Base-by-base conservation (phyloP, 2,888 invertebrate species). In the Pantelozetes paolii region DNA sequence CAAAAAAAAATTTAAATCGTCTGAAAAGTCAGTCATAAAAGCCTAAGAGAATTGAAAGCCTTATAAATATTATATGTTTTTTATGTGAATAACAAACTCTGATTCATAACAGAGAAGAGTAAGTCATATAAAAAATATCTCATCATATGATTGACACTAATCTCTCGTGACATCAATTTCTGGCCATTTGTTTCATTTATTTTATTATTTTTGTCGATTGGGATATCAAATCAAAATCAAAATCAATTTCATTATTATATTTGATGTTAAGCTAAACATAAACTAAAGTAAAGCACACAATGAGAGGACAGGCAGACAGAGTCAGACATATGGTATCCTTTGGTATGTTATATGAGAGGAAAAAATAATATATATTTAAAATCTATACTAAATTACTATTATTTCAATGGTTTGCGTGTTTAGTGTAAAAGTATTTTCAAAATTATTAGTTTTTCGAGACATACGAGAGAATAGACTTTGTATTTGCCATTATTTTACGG, bases 181-280 rank as follows among this genome's bases (percentile, higher is more conserved):
- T 45, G 11, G 45, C 15, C 11, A 45, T 45, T 45, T 45, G 45
- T 45, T 45, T 45, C 11, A 45, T 45, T 45, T 45, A 15, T 45
- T 45, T 45, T 45, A 45, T 45, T 45, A 45, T 45, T 45, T 45
- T 45, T 45, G 45, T 45, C 45, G 15, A 45, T 45, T 45, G 45
- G 45, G 45, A 36, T 6, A 45, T 45, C 11, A 45, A 45, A 45
- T 45, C 45, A 45, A 45, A 45, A 45, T 18, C 15, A 45, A 45
- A 36, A 11, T 8, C 6, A 36, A 36, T 36, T 45, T 45, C 45
- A 45, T 13, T 6, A 45, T 45, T 15, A 11, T 15, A 45, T 36
- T 36, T 36, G 36, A 36, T 6, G 45, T 15, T 15, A 45, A 45
- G 11, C 6, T 18, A 45, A 2, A 45, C 2, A 45, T 15, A 45